Evolutionary conservation across 1,140 invertebrate genomes (phyloP).

Genomic region (Aricia agestis): DNA sequence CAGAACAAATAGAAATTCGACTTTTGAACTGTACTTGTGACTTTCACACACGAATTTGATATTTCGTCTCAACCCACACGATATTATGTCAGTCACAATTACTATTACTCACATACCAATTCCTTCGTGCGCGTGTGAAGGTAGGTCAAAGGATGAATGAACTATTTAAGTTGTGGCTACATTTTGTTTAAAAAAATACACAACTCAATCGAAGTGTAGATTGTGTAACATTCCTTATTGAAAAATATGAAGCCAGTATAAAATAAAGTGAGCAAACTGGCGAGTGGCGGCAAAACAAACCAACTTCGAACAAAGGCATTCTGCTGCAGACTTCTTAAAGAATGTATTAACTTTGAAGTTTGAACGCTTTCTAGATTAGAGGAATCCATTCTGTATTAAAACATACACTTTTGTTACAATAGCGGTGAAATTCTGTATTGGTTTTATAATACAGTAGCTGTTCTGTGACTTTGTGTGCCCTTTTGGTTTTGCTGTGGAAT

Average conservation of each 20-base stretch:
- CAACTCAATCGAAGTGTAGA: background rate
- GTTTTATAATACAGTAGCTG: background rate
- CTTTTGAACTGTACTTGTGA: too few relatives aligned
- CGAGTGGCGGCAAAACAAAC: background rate
- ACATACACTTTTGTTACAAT: background rate
- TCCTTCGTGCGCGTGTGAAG: too few relatives aligned
- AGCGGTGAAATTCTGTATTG: background rate
- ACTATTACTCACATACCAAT: too few relatives aligned
- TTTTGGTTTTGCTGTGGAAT: too few relatives aligned
- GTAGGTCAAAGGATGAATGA: too few relatives aligned
- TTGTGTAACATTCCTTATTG: background rate
- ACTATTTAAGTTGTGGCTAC: too few relatives aligned
- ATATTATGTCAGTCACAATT: too few relatives aligned
- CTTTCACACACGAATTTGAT: too few relatives aligned
- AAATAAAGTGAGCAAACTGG: background rate
- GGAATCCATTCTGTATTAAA: constrained; percentile 1
- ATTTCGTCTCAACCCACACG: too few relatives aligned
- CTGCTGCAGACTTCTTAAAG: background rate
- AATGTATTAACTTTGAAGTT: constrained; percentile 3
- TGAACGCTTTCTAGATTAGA: constrained; percentile 1
- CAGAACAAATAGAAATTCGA: too few relatives aligned
- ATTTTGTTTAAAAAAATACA: background rate
- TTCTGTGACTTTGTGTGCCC: background rate
- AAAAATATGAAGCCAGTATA: constrained; percentile 1
- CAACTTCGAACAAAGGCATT: background rate